These are phyloP conservation scores for Mus caroli DNA, from an alignment of 2,797 vertebrate species.

Conservation along the genomic window DNA sequence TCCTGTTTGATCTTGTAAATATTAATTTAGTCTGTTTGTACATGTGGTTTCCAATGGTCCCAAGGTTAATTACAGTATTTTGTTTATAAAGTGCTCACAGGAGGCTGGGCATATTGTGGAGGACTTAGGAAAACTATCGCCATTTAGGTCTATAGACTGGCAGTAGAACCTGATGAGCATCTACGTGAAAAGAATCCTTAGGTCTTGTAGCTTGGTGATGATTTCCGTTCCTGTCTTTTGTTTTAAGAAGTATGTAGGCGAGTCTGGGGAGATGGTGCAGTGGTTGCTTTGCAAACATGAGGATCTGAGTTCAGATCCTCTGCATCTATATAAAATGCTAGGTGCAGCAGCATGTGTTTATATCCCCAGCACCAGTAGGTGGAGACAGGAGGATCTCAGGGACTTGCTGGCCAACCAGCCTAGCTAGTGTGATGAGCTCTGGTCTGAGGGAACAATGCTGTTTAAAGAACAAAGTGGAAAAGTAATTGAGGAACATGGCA, in stretches of 20 bases:
- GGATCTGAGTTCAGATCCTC: background rate
- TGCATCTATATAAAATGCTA: background rate
- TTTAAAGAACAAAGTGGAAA: background rate
- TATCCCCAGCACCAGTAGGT: background rate
- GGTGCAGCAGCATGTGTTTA: background rate
- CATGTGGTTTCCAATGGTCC: slow-evolving; percentile 74
- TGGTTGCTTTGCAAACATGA: background rate
- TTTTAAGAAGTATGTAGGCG: background rate
- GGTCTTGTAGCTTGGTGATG: background rate
- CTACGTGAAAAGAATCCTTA: background rate
- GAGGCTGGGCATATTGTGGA: background rate
- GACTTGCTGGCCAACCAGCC: background rate
- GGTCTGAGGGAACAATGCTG: background rate
- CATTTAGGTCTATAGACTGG: background rate
- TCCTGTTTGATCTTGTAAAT: slow-evolving; percentile 81
- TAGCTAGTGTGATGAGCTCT: background rate
- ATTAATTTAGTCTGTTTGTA: slow-evolving; percentile 77
- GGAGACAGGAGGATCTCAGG: background rate
- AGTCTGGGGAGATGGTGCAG: background rate
- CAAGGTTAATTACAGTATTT: slow-evolving; percentile 77
- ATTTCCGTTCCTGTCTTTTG: background rate
- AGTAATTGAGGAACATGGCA: background rate
- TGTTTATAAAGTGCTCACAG: slow-evolving; percentile 69
- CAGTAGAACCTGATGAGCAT: background rate
- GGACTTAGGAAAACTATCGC: background rate